Evolutionary conservation across 2,888 invertebrate genomes (phyloP), one percentile per base, ranked within the genome.

Genomic region (Eulithis testata): DNA sequence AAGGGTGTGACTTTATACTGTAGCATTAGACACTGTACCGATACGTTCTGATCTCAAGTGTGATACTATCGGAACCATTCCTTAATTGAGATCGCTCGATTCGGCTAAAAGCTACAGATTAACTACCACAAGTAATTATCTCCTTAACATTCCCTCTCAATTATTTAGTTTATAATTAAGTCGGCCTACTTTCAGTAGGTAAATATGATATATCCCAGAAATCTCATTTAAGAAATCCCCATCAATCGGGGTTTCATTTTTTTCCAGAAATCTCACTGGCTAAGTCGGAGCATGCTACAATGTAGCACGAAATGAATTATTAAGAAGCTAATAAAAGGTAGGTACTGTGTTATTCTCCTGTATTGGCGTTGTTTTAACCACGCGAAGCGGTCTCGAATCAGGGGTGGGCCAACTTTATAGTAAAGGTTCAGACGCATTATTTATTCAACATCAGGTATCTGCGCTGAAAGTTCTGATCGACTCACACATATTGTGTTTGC

Each of bases 1-100:
- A 73, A 74, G 74, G 75, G 69, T 68, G 70, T 73, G 71, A 73
- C 73, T 78, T 72, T 66, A 70, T 55, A 40, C 9, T 21, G 45
- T 43, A 47, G 49, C 62, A 59, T 70, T 61, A 72, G 67, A 73
- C 68, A 75, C 75, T 73, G 72, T 77, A 76, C 82, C 71, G 76
- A 75, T 70, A 65, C 66, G 64, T 68, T 65, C 72, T 75, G 73
- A 73, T 71, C 73, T 66, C 68, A 66, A 67, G 70, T 68, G 68
- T 64, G 66, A 67, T 66, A 67, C 45, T 60, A 58, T 49, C 60
- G 21, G 21, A 21, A 14, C 37, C 49, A 60, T 37, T 60, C 63
- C 49, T 7, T 6, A 49, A 11, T 40, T 21, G 7, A 40, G n/a
- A 21, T 14, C 21, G 4, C 9, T 58, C 40, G 3, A 50, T 49